Base-by-base conservation (phyloP, 2,888 invertebrate genomes). In the Scelioninae gen. 1 region DNA sequence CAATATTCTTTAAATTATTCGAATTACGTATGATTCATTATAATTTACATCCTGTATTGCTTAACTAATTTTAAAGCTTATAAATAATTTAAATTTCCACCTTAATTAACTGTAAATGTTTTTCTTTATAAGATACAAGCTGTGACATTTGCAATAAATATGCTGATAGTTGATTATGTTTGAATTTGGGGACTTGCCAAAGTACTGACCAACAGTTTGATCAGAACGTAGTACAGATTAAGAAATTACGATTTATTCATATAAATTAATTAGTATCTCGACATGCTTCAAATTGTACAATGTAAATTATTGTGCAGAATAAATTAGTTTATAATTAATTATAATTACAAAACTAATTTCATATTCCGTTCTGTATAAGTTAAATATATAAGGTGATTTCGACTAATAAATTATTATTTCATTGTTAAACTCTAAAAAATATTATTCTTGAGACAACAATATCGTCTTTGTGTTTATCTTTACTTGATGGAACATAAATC, bases 141-240 rank as follows among this genome's bases (percentile, higher is more conserved):
- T 23, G 29, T 31, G 34, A 58, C 56, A 34, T 58, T 38, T 34
- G 8, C 47, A 16, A 60, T 38, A 40, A 71, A 58, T 58, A 34
- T 56, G 34, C 29, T 51, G 43, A 60, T 51, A 51, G 49, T 60
- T 38, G 40, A 43, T 60, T 38, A 51, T 60, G 60, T 71, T 60
- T 40, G 38, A 71, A 49, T 60, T 71, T 60, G 71, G 71, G 71
- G 11, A 60, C 15, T 15, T 15, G 71, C 71, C 71, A 71, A n/a
- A 15, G 31, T 31, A 4, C 11, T 58, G 60, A 49, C 51, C 51
- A 56, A 60, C 71, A 60, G 40, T 60, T 60, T 68, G 58, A 38
- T 43, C 55, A 69, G 58, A 56, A 34, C 23, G 3, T 5, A 47
- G 38, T 11, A 47, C 15, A 31, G 60, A 31, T 71, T 40, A 58